These are phyloP conservation scores for Xanthia icteritia DNA, from an alignment of 2,888 invertebrate genomes.

Conservation along the genomic window DNA sequence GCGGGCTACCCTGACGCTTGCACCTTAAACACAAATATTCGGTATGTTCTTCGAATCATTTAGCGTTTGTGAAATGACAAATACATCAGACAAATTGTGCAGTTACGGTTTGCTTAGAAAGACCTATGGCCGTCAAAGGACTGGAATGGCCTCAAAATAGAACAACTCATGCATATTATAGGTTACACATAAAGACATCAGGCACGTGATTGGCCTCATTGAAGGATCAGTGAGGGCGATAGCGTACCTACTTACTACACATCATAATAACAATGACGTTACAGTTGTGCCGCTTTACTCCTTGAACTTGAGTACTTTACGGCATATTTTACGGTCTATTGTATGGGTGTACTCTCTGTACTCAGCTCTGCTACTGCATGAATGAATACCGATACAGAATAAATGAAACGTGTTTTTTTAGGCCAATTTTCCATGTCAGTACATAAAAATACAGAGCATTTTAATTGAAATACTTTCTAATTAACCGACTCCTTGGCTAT, in stretches of 20 bases:
- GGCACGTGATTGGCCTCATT: slow-evolving; percentile 13
- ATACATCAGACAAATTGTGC: not conserved
- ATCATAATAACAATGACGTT: slow-evolving; percentile 13
- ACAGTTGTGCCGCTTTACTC: slow-evolving; percentile 17
- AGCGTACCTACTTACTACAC: not conserved
- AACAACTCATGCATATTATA: not conserved
- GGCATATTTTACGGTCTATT: slow-evolving; percentile 24
- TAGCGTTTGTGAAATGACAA: not conserved
- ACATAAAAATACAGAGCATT: not conserved
- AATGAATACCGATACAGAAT: slow-evolving; percentile 15
- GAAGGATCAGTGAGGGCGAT: slow-evolving; percentile 5
- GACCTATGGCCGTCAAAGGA: not conserved
- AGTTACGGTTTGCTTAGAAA: not conserved
- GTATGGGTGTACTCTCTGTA: slow-evolving; percentile 22
- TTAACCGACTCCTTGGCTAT: too few species aligned
- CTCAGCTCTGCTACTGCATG: not conserved
- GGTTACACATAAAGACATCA: not conserved
- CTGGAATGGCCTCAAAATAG: not conserved
- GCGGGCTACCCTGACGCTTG: too few species aligned
- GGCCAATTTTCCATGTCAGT: not conserved
- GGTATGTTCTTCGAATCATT: not conserved
- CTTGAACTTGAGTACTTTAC: slow-evolving; percentile 37
- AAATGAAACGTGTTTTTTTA: not conserved
- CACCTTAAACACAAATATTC: not conserved
- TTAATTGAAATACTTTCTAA: too few species aligned